phyloP scores from a whole-genome alignment of 2,888 invertebrate species.

The Rhingia campestris region DNA sequence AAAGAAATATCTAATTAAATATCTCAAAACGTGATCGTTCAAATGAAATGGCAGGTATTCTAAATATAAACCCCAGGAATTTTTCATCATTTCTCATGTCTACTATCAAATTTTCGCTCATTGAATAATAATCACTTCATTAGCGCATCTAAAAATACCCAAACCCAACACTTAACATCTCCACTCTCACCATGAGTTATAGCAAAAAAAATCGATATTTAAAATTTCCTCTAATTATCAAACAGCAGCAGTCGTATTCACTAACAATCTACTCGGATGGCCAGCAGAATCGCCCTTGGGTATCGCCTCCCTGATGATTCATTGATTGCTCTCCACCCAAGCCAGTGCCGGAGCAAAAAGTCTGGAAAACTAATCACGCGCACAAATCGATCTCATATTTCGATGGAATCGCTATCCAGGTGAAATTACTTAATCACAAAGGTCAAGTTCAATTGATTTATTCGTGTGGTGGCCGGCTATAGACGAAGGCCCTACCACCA shows the following conservation, averaged over 20 bases:
- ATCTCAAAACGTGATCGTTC: no score
- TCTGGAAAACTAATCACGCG: slow-evolving; percentile 2
- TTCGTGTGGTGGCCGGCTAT: not conserved
- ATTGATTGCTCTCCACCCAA: not conserved
- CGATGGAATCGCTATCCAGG: slow-evolving; percentile 3
- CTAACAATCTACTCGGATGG: not conserved
- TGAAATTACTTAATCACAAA: slow-evolving; percentile 18
- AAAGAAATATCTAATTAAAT: no score
- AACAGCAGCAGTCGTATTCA: not conserved
- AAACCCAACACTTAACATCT: not conserved
- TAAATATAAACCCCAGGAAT: no score
- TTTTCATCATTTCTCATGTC: no score
- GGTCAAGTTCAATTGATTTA: slow-evolving; percentile 27
- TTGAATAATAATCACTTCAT: slow-evolving; percentile 1
- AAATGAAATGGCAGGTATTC: no score
- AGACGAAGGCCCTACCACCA: not conserved
- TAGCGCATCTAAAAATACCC: not conserved
- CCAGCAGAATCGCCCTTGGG: not conserved
- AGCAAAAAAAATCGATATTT: not conserved
- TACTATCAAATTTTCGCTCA: no score
- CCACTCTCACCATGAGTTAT: not conserved
- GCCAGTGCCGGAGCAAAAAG: not conserved
- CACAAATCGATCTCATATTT: slow-evolving; percentile 13
- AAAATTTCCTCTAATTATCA: not conserved
- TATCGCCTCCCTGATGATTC: not conserved